A percentile compares a stretch with the other conserved stretches of the same genome.
Conservation (phyloP, 2,113 vertebrate species). For the Urocolius indicus region DNA sequence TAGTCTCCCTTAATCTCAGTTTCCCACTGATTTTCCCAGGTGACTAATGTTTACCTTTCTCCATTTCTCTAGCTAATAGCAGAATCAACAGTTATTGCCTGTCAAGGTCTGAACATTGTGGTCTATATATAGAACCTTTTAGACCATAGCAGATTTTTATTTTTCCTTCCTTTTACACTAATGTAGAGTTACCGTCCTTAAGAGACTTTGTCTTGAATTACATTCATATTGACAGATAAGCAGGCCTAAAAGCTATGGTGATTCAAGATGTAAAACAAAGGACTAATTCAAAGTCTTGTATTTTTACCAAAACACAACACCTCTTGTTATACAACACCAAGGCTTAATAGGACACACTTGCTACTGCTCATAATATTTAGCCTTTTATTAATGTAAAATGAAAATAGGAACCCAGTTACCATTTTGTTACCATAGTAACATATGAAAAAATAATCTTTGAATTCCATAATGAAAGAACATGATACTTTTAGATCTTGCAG, state of each 20-base stretch:
- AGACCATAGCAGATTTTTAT: neutral
- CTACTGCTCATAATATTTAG: slow-evolving; percentile 31
- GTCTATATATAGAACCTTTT: neutral
- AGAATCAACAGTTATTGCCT: slow-evolving; percentile 30
- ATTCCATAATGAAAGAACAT: slow-evolving; percentile 39
- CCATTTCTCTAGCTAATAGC: neutral
- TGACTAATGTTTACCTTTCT: neutral
- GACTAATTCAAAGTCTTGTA: neutral
- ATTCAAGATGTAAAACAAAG: neutral
- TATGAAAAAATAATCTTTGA: slow-evolving; percentile 1
- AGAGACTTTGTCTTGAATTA: neutral
- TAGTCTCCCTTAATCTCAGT: neutral
- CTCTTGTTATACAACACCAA: neutral
- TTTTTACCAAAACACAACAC: neutral
- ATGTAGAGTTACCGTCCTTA: neutral
- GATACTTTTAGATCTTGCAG: slow-evolving; percentile 15
- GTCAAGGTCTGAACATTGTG: neutral
- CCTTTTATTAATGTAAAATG: slow-evolving; percentile 36
- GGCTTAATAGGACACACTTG: slow-evolving; percentile 6
- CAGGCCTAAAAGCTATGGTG: neutral
- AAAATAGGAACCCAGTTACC: slow-evolving; percentile 58
- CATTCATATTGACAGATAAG: neutral
- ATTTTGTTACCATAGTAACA: slow-evolving; percentile 49
- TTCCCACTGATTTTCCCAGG: neutral
- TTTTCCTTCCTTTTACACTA: neutral